Evolutionary conservation across 2,888 invertebrate species (phyloP).

Genomic region (Tiliacea citrago): DNA sequence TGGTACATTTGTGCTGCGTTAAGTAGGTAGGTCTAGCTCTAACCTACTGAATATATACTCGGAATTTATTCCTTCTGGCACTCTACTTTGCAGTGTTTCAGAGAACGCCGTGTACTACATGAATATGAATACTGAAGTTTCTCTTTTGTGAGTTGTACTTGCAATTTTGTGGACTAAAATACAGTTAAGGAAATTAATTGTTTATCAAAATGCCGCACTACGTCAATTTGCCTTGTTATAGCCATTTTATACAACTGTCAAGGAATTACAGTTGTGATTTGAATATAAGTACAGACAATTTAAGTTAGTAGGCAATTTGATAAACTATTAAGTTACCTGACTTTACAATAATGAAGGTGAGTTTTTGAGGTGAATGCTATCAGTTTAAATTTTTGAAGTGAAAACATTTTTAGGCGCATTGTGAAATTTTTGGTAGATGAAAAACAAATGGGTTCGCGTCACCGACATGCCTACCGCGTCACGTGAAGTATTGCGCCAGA

Average conservation of each 20-base stretch:
- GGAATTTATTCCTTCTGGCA: conserved; percentile 57
- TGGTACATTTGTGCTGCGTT: conserved; percentile 62
- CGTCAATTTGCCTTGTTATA: not conserved
- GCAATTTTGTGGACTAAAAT: not conserved
- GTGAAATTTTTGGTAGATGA: no score
- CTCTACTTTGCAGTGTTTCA: conserved; percentile 49
- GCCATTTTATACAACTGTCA: not conserved
- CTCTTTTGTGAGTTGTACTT: conserved; percentile 5
- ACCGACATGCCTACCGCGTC: no score
- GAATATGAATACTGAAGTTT: conserved; percentile 53
- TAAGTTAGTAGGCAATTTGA: no score
- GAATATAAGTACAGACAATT: not conserved
- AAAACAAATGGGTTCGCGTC: no score
- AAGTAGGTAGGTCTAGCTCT: conserved; percentile 56
- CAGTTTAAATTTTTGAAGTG: no score
- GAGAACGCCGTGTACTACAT: conserved; percentile 47
- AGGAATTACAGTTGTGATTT: not conserved
- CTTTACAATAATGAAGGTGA: not conserved
- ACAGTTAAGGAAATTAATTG: not conserved
- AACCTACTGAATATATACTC: conserved; percentile 51
- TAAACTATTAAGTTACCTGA: not conserved
- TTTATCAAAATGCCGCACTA: no score
- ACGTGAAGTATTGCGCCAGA: no score
- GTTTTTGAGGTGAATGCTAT: not conserved
- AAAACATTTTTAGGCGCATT: no score